phyloP scores from a whole-genome alignment of 1,140 invertebrate genomes.

The Pinna nobilis region DNA sequence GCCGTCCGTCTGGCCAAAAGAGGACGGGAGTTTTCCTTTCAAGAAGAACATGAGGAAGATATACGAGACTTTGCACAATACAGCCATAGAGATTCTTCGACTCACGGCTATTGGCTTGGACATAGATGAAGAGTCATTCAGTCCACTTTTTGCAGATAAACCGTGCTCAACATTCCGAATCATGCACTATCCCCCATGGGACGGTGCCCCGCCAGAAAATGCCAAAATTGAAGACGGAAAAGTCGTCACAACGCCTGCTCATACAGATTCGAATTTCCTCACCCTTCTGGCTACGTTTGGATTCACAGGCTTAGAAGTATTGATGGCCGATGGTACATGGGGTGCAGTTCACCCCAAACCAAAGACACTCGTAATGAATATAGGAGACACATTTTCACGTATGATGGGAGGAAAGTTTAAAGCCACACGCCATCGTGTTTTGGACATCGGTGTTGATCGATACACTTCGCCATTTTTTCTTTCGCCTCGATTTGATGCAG shows the following conservation, averaged over 20 bases:
- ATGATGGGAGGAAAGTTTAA: constrained; percentile 34
- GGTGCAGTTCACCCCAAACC: constrained; percentile 8
- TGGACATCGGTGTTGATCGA: constrained; percentile 35
- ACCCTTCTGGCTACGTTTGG: constrained; percentile 26
- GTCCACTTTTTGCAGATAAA: constrained; percentile 41
- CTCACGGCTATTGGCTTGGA: constrained; percentile 41
- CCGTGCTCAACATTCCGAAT: constrained; percentile 49
- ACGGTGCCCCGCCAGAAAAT: constrained; percentile 8
- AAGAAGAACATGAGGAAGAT: constrained; percentile 25
- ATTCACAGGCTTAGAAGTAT: constrained; percentile 23
- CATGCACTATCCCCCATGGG: constrained; percentile 48
- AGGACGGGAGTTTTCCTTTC: constrained; percentile 28
- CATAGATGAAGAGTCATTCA: constrained; percentile 45
- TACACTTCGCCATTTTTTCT: constrained; percentile 37
- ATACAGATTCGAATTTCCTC: constrained; percentile 44
- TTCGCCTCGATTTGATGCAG: constrained; percentile 24
- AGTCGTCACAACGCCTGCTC: constrained; percentile 33
- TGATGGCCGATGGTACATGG: constrained; percentile 8
- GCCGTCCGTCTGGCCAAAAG: constrained; percentile 41
- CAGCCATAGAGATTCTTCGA: constrained; percentile 39
- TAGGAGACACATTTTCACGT: constrained; percentile 18
- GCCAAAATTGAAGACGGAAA: constrained; percentile 32
- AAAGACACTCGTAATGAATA: constrained; percentile 25
- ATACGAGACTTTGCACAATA: constrained; percentile 21
- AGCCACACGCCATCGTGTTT: constrained; percentile 30